A percentile compares a stretch with the other conserved stretches of the same genome.
These are phyloP conservation scores for Trichonephila clavata DNA, from an alignment of 1,140 invertebrate genomes.

Conservation along the genomic window DNA sequence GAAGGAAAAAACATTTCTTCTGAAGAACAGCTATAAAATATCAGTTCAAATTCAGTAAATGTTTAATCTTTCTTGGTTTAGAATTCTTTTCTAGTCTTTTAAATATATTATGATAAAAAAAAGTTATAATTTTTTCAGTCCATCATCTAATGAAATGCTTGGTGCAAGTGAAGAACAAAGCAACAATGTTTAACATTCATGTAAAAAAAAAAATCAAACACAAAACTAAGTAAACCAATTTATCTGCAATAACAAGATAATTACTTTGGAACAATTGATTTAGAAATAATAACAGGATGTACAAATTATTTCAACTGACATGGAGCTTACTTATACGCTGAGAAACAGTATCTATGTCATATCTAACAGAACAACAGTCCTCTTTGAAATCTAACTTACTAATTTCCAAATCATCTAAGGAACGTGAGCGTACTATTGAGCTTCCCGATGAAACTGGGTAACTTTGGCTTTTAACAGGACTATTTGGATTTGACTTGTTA, in stretches of 20 bases:
- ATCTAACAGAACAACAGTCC: not conserved
- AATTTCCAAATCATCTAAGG: constrained; percentile 74
- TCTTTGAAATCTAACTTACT: constrained; percentile 46
- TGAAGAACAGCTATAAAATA: no score
- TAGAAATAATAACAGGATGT: not conserved
- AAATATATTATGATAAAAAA: no score
- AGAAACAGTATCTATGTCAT: constrained; percentile 70
- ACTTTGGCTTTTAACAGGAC: constrained; percentile 74
- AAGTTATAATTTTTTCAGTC: no score
- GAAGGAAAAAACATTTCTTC: no score
- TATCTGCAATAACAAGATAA: constrained; percentile 5
- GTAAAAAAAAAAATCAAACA: not conserved
- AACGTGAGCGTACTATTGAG: constrained; percentile 67
- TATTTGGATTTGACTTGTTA: constrained; percentile 74
- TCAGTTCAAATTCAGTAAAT: no score
- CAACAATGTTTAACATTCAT: not conserved
- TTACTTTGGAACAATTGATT: constrained; percentile 1
- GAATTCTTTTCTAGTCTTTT: no score
- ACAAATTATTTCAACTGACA: constrained; percentile 68
- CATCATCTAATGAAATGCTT: not conserved
- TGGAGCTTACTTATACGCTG: constrained; percentile 73
- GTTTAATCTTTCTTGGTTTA: no score
- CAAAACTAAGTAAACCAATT: not conserved
- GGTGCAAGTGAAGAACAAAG: not conserved
- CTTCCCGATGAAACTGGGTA: constrained; percentile 18